Percentiles rank a stretch among this genome's conserved stretches.
These are phyloP conservation scores for Apamea crenata DNA, from an alignment of 2,888 invertebrate species.

Conservation along the genomic window DNA sequence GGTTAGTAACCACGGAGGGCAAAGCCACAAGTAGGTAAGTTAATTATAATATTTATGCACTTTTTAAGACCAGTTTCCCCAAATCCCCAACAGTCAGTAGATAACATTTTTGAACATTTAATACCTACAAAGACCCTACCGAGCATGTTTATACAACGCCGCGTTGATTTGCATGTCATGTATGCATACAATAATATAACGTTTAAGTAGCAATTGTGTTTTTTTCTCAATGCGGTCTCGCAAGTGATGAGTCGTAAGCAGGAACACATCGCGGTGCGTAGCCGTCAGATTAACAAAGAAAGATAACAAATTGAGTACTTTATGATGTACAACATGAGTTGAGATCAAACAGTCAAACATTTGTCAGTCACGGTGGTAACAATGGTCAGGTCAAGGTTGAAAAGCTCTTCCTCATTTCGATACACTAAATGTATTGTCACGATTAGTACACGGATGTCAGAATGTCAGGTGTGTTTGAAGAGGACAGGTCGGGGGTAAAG, in stretches of 20 bases:
- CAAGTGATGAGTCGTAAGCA: constrained; percentile 24
- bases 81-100: not conserved
- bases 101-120: not conserved
- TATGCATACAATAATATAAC: constrained; percentile 16
- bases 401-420: constrained; percentile 65
- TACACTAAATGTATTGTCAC: constrained; percentile 48
- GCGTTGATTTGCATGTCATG: not conserved
- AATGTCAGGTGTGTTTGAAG: constrained; percentile 45
- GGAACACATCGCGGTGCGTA: not conserved
- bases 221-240: not conserved
- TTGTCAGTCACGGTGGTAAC: constrained; percentile 45
- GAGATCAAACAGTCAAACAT: constrained; percentile 46
- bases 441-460: constrained; percentile 52
- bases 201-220: constrained; percentile 16
- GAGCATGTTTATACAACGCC: not conserved
- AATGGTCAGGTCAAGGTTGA: constrained; percentile 58
- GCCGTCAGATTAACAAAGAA: constrained; percentile 24
- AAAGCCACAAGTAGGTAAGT: not conserved
- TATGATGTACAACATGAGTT: constrained; percentile 28
- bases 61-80: not conserved
- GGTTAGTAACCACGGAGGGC: too few relatives aligned
- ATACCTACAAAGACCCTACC: not conserved
- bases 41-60: not conserved
- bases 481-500: constrained; percentile 19
- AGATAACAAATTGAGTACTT: constrained; percentile 45